Conservation (phyloP, 2,888 invertebrate genomes). For the Pandemis heparana region DNA sequence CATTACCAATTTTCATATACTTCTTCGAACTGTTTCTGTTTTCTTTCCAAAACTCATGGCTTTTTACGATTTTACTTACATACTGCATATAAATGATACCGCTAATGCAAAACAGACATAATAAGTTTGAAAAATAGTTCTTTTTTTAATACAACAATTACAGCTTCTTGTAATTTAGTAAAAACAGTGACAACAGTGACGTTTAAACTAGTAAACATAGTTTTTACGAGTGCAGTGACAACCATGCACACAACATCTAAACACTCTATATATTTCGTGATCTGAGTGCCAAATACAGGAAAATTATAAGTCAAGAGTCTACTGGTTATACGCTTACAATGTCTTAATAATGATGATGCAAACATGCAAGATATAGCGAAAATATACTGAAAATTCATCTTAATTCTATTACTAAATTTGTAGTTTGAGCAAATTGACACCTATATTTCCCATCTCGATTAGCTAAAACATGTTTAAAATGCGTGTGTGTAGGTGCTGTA, state of each 20-base stretch:
- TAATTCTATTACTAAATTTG: slow-evolving; percentile 7
- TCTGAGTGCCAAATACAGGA: slow-evolving; percentile 70
- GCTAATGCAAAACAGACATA: too few species aligned
- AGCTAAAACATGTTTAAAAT: background rate
- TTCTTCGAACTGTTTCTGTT: too few species aligned
- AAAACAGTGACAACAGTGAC: slow-evolving; percentile 15
- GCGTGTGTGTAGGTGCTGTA: background rate
- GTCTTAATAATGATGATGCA: slow-evolving; percentile 77
- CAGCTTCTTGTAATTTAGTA: slow-evolving; percentile 5
- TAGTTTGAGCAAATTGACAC: slow-evolving; percentile 35
- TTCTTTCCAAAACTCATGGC: too few species aligned
- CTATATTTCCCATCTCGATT: too few species aligned
- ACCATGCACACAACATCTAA: slow-evolving; percentile 45
- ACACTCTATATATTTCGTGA: slow-evolving; percentile 42
- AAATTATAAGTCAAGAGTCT: slow-evolving; percentile 68
- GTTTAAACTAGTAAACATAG: slow-evolving; percentile 33
- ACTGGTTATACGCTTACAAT: slow-evolving; percentile 80
- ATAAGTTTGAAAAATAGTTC: too few species aligned
- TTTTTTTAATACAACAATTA: background rate
- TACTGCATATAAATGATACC: too few species aligned
- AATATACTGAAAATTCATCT: slow-evolving; percentile 15
- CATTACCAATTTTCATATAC: too few species aligned
- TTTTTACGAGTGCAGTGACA: slow-evolving; percentile 28
- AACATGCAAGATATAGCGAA: slow-evolving; percentile 61
- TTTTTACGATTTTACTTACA: too few species aligned